Evolutionary conservation across 2,888 invertebrate species (phyloP), one percentile per base, ranked within the genome.

Genomic region (Torymus texanus): DNA sequence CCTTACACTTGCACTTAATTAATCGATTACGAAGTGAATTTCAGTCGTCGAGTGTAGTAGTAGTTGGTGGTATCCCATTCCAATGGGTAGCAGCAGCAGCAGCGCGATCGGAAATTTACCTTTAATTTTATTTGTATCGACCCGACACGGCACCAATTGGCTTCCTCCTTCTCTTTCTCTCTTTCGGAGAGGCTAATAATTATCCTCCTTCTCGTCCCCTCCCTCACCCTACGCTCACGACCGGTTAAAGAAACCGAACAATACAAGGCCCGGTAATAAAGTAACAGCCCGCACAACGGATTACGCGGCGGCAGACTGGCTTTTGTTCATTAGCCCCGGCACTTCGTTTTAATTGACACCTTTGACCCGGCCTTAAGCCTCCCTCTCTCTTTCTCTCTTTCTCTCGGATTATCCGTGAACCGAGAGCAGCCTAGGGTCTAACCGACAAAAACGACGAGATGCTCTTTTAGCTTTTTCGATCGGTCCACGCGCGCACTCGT

Each of bases 261-360:
- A 41, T 41, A 87, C 85, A 85, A 84, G 85, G 85, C 85, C 85
- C 55, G 51, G 55, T 65, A 75, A 75, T 75, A 72, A 72, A 87
- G 86, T 85, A 87, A 87, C 85, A 84, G 84, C 80, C 81, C 80
- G 83, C 82, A 83, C 82, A 84, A 85, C 83, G 85, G 85, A 87
- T 87, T 87, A 87, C 85, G 84, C 41, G 41, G 63, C 2, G 18
- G 66, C 83, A 21, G 21, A 21, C 41, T 1, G 80, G 84, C 87
- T 88, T 87, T 88, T 85, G 88, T 87, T 87, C 87, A 88, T 88
- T 87, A 88, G 75, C 41, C 75, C 41, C 72, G 84, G 86, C 85
- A 87, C 87, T 87, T 86, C 85, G 82, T 84, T 87, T 87, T 88
- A 88, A 88, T 87, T 88, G 88, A 87, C 87, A 87, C 86, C 86